phyloP scores from a whole-genome alignment of 2,888 invertebrate genomes.

The Sipha maydis region DNA sequence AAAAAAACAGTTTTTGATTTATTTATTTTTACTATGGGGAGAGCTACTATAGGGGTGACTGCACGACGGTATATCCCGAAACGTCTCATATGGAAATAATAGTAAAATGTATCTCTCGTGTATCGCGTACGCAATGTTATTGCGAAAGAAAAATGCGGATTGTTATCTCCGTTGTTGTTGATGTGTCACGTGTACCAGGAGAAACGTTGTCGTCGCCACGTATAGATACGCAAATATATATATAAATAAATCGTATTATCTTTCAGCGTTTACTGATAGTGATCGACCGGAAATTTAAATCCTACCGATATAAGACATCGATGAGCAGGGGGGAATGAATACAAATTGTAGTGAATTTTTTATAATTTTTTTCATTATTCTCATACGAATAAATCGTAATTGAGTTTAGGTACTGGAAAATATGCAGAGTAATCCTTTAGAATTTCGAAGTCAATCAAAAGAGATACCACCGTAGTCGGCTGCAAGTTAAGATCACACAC shows the following conservation, averaged over 20 bases:
- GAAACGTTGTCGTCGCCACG: not conserved
- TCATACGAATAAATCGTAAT: no score
- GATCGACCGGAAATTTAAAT: slow-evolving; percentile 60
- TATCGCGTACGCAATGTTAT: slow-evolving; percentile 24
- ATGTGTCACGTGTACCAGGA: slow-evolving; percentile 9
- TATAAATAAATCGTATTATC: slow-evolving; percentile 29
- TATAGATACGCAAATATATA: no score
- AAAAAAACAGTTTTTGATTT: slow-evolving; percentile 26
- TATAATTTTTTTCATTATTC: no score
- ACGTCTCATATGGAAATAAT: slow-evolving; percentile 40
- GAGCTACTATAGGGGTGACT: no score
- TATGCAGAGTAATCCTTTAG: no score
- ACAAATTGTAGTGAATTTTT: not conserved
- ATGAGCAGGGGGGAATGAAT: not conserved
- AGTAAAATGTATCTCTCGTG: slow-evolving; percentile 12
- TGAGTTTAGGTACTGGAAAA: no score
- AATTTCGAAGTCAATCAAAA: no score
- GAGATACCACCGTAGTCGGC: no score
- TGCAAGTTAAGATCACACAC: no score
- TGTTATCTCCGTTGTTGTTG: slow-evolving; percentile 34
- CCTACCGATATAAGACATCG: slow-evolving; percentile 1
- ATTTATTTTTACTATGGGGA: slow-evolving; percentile 1
- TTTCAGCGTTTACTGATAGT: slow-evolving; percentile 41
- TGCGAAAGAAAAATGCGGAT: slow-evolving; percentile 43
- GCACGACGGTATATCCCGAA: not conserved